Base-by-base conservation (phyloP, 2,797 vertebrate genomes). In the Sebastes elongatus region DNA sequence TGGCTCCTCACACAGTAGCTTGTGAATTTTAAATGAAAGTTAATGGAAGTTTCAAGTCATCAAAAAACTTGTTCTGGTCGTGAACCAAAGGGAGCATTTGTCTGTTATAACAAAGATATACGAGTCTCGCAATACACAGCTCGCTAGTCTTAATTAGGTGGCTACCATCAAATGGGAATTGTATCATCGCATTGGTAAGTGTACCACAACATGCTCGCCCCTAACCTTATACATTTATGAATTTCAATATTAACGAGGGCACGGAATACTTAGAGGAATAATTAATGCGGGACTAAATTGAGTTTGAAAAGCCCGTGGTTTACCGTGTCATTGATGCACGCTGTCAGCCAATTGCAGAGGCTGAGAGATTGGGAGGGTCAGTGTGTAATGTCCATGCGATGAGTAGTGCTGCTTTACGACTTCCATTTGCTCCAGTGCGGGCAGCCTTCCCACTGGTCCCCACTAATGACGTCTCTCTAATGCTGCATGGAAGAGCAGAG, bases 201-300 rank as follows among this genome's bases (percentile, higher is more conserved):
- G 89, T 86, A 88, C 85, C 89, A 91, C 91, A 93, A 91, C 86
- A 92, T 71, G 83, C 78, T 90, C 60, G 57, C 81, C 82, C 80
- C 81, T 88, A 93, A 94, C 90, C 91, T 88, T 92, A 92, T 90
- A 90, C 90, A 92, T 94, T 90, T 90, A 92, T 92, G 91, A 92
- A 91, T 91, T 87, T 89, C 81, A 88, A 77, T 94, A 90, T 89
- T 88, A 92, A 89, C 74, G 10, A 83, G 82, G 84, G 82, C 89
- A 88, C 76, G 73, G 83, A 94, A 93, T 93, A 93, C 92, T 95
- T 95, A 91, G 71, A 87, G 94, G 88, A 95, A 94, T 95, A 95
- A 95, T 95, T 96, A 94, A 95, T 95, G 90, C 88, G 0, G 80
- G 80, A 57, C 76, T 92, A 95, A 95, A 96, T 94, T 93, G 93